A percentile compares a stretch with the other conserved stretches of the same genome.
phyloP scores from a whole-genome alignment of 1,140 invertebrate genomes.

The Euura lappo region DNA sequence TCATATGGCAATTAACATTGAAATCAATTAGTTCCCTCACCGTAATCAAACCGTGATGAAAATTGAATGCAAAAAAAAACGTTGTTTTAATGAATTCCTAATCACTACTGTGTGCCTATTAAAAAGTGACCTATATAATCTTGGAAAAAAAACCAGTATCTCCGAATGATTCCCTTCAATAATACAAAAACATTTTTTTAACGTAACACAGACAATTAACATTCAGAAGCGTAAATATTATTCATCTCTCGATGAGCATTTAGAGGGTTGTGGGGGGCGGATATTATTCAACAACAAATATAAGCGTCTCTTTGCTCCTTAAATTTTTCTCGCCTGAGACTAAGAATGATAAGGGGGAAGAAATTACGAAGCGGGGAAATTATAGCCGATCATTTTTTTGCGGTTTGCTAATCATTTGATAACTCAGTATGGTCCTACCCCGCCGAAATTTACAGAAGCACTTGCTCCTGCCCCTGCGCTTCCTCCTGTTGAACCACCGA shows the following conservation, averaged over 20 bases:
- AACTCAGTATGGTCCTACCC: slow-evolving; percentile 51
- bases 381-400: neutral
- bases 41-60: no score
- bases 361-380: neutral
- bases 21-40: no score
- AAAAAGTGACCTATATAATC: no score
- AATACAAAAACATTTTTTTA: no score
- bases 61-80: no score
- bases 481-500: slow-evolving; percentile 47
- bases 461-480: slow-evolving; percentile 38
- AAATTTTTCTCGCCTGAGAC: neutral
- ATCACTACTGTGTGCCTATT: no score
- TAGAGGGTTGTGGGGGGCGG: neutral
- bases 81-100: no score
- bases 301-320: neutral
- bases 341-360: neutral
- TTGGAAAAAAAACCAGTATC: no score
- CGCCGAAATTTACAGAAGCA: slow-evolving; percentile 32
- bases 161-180: no score
- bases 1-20: no score
- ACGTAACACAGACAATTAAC: neutral
- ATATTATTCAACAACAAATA: neutral
- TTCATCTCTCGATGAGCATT: neutral
- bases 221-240: neutral
- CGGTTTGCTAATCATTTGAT: neutral